Evolutionary conservation across 2,113 vertebrate genomes (phyloP), one percentile per base, ranked within the genome.

Genomic region (Tyrannus savana): DNA sequence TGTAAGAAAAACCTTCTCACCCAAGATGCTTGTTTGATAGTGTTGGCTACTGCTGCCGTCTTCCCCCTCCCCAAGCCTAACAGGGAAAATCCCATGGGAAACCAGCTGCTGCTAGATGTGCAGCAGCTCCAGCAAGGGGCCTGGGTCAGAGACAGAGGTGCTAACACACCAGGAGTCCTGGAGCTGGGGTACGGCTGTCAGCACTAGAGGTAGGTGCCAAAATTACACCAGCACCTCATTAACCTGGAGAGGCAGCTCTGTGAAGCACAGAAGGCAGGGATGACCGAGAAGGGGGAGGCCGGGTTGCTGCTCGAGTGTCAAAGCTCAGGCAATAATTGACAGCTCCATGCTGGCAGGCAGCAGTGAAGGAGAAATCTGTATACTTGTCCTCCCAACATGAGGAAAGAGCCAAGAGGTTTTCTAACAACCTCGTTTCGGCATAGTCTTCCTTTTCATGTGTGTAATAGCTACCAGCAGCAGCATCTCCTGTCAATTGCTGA

Each of bases 401-500:
- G 64, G 66, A 67, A 74, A 63, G 56, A 93, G 62, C 58, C 0
- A 0, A 2, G 0, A 39, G 8, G 53, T 17, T 94, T 63, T 73
- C 84, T 92, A 87, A 89, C 74, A 78, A 46, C 71, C 87, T 89
- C 28, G 0, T 46, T 84, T 82, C 23, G 0, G 67, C 66, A 24
- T 63, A 7, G 1, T 33, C 87, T 94, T 77, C 62, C 37, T 82
- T 92, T 94, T 91, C 58, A 46, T 73, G 73, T 30, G 31, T 1
- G 0, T 28, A 76, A 94, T 13, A 93, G 78, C 49, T 69, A 77
- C 83, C 91, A 95, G 72, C 75, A 82, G 87, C 83, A 85, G 84
- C 87, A 42, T 62, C 84, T 93, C 87, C 78, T 94, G 84, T 91
- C 94, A 93, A 6, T 56, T 12, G 53, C 78, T 96, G 93, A 95